Evolutionary conservation across 2,888 invertebrate species (phyloP), one percentile per base, ranked within the genome.

Genomic region (Pterostichus niger): DNA sequence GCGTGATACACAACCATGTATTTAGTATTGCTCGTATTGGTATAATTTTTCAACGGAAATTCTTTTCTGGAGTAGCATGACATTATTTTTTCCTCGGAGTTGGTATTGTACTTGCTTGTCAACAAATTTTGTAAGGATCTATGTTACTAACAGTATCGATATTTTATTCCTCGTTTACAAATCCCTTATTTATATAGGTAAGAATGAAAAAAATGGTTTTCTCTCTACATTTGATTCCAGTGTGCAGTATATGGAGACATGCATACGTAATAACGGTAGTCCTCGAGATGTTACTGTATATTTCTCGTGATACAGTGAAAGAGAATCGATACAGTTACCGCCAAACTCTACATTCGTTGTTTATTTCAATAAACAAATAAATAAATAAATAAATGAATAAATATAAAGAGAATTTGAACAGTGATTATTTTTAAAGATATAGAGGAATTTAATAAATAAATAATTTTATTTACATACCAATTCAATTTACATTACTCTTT

Each of bases 1-100:
- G 88, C 89, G 89, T 90, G 89, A 89, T 89, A 88, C 88, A 88
- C 87, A 86, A 86, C 87, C 88, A 88, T 89, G 88, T 88, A 89
- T 88, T 88, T 88, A 87, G 89, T 88, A 86, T 88, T 88, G 85
- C 84, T 87, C 88, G n/a, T n/a, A n/a, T n/a, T n/a, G 88, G 87
- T 85, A 86, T 85, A 86, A 85, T 86, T 84, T 87, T 82, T 84
- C 73, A 79, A 79, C 33, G 44, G 61, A 82, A 83, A 83, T 83
- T 83, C 75, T 68, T 35, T 17, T 80, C 33, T 61, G 61, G 24
- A 84, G 84, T 83, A 61, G 75, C 77, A 84, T 85, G 77, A 79
- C 82, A 84, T 76, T 81, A 61, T 78, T 84, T 79, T 83, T 82
- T 79, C 49, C 44, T 76, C 13, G 82, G 61, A 49, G 64, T 33